phyloP scores from a whole-genome alignment of 2,113 vertebrate species.

The Spea bombifrons region DNA sequence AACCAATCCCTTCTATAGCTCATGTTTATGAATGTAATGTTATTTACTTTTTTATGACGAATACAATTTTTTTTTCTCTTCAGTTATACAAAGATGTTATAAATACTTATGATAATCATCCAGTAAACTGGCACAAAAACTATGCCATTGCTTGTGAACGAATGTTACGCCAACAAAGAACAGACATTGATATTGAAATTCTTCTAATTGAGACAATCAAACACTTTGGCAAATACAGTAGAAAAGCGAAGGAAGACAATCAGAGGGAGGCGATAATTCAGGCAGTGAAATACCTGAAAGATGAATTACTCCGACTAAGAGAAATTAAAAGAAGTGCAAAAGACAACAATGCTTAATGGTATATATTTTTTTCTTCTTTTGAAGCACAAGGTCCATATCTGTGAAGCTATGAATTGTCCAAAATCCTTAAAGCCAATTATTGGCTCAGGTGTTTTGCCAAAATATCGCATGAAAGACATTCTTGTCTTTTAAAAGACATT shows the following conservation, averaged over 20 bases:
- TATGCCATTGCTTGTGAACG: conserved; percentile 89
- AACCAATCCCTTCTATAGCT: too few species aligned
- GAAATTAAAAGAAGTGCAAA: conserved; percentile 50
- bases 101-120: conserved; percentile 72
- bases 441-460: too few species aligned
- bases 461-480: too few species aligned
- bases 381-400: too few species aligned
- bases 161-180: conserved; percentile 71
- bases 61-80: conserved; percentile 23
- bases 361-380: too few species aligned
- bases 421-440: too few species aligned
- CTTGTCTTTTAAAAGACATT: too few species aligned
- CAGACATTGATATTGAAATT: conserved; percentile 61
- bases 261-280: conserved; percentile 76
- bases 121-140: conserved; percentile 97
- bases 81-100: conserved; percentile 89
- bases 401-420: too few species aligned
- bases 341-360: not conserved
- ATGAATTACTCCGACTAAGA: conserved; percentile 69
- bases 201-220: conserved; percentile 76
- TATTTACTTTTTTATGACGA: too few species aligned
- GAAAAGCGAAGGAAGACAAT: conserved; percentile 74
- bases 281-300: conserved; percentile 75
- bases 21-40: too few species aligned
- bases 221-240: conserved; percentile 79